A percentile compares a stretch with the other conserved stretches of the same genome.
phyloP scores from a whole-genome alignment of 1,140 invertebrate genomes.

The Tribolium madens region DNA sequence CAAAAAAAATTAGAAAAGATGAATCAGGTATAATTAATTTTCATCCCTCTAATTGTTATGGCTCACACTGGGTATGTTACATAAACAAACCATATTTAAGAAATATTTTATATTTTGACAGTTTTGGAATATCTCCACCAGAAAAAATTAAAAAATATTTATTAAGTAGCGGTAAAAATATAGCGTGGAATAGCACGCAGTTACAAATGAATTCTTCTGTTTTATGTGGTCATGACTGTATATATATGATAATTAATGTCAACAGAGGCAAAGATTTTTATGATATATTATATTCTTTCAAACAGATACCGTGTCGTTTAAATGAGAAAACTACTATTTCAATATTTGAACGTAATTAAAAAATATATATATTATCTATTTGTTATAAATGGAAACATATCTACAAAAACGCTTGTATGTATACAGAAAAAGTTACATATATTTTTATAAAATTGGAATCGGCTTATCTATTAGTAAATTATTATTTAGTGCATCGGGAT shows the following conservation, averaged over 20 bases:
- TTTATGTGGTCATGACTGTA: constrained; percentile 44
- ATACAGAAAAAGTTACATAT: constrained; percentile 43
- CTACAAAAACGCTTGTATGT: constrained; percentile 40
- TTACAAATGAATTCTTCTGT: constrained; percentile 42
- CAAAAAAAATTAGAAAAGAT: constrained; percentile 44
- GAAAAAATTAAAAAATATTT: constrained; percentile 37
- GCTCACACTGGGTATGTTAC: constrained; percentile 32
- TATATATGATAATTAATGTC: constrained; percentile 44
- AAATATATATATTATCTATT: constrained; percentile 18
- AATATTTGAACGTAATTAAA: not conserved
- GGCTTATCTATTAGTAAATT: constrained; percentile 47
- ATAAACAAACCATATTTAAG: constrained; percentile 45
- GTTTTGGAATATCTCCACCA: constrained; percentile 39
- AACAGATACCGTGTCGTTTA: constrained; percentile 26
- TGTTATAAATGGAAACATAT: constrained; percentile 45
- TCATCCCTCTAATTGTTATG: constrained; percentile 40
- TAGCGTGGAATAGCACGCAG: constrained; percentile 39
- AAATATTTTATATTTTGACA: constrained; percentile 44
- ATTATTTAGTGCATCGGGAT: constrained; percentile 48
- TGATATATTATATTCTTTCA: constrained; percentile 42
- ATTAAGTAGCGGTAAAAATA: constrained; percentile 37
- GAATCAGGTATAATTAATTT: constrained; percentile 44
- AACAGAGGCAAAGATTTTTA: constrained; percentile 45
- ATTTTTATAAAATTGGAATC: constrained; percentile 45
- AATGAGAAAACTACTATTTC: constrained; percentile 18